Percentiles rank a stretch among this genome's conserved stretches.
These are phyloP conservation scores for Drosophila parabipectinata DNA, from an alignment of 1,140 invertebrate species.

Conservation along the genomic window DNA sequence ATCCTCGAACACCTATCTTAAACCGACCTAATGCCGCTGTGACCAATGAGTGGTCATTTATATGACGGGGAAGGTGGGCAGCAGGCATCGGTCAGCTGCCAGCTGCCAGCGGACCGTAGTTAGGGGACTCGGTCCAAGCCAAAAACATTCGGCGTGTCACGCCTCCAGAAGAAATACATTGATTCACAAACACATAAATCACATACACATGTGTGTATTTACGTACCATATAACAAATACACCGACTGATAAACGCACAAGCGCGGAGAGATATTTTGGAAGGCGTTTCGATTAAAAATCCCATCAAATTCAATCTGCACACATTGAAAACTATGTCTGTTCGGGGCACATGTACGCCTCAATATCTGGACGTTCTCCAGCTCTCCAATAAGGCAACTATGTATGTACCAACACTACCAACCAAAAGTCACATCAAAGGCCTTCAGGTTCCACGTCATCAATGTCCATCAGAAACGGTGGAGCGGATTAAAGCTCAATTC, in stretches of 20 bases:
- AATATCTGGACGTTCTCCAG: background rate
- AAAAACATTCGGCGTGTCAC: slow-evolving; percentile 57
- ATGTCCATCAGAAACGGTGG: slow-evolving; percentile 1
- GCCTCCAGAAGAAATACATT: slow-evolving; percentile 29
- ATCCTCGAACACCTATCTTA: slow-evolving; percentile 24
- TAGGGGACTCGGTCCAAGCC: slow-evolving; percentile 5
- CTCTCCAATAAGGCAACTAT: background rate
- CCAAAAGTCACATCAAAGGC: slow-evolving; percentile 7
- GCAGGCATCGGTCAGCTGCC: too few species aligned
- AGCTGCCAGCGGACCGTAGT: too few species aligned
- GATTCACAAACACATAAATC: slow-evolving; percentile 1
- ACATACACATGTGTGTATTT: background rate
- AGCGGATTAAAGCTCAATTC: background rate
- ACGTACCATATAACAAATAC: background rate
- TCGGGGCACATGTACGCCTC: background rate
- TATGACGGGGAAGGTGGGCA: slow-evolving; percentile 6
- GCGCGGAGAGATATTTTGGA: slow-evolving; percentile 37
- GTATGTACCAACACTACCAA: background rate
- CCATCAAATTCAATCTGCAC: slow-evolving; percentile 39
- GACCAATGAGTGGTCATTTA: slow-evolving; percentile 58
- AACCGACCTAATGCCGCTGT: slow-evolving; percentile 47
- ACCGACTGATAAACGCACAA: slow-evolving; percentile 1
- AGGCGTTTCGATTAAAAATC: slow-evolving; percentile 59
- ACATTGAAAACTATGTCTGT: slow-evolving; percentile 9
- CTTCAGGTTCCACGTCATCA: background rate